phyloP scores from a whole-genome alignment of 2,113 vertebrate genomes.

The Megalops atlanticus region DNA sequence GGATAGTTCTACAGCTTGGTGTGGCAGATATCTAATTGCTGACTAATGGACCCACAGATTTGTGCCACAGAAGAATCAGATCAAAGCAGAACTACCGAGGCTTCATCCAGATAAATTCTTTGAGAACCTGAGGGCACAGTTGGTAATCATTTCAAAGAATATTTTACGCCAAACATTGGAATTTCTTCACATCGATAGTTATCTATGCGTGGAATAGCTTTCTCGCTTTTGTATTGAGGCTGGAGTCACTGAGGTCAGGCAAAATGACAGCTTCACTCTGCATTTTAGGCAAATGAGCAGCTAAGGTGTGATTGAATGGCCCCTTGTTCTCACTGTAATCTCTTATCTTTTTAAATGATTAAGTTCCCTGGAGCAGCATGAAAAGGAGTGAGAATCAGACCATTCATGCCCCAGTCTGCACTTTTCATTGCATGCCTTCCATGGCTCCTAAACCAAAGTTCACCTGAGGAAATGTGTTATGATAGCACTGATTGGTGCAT shows the following conservation, averaged over 20 bases:
- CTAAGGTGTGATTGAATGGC: neutral
- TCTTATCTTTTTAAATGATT: constrained; percentile 1
- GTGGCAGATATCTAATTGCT: neutral
- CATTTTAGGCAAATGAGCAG: neutral
- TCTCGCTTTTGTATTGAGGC: neutral
- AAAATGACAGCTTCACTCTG: neutral
- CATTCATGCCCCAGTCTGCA: neutral
- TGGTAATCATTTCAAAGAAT: neutral
- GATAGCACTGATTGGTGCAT: neutral
- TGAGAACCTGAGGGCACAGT: neutral
- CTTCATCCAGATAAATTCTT: neutral
- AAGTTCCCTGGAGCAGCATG: neutral
- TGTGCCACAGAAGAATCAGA: neutral
- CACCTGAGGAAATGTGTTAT: neutral
- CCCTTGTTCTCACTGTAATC: neutral
- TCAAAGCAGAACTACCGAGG: neutral
- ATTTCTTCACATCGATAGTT: neutral
- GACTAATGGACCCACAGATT: neutral
- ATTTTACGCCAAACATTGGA: neutral
- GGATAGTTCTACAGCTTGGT: neutral
- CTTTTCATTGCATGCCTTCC: neutral
- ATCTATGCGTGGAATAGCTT: neutral
- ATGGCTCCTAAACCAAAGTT: no score
- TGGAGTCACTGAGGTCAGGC: neutral
- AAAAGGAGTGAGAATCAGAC: neutral